Percentiles rank a stretch among this genome's conserved stretches.
Evolutionary conservation across 2,113 vertebrate genomes (phyloP).

Genomic region (Hemicordylus capensis): DNA sequence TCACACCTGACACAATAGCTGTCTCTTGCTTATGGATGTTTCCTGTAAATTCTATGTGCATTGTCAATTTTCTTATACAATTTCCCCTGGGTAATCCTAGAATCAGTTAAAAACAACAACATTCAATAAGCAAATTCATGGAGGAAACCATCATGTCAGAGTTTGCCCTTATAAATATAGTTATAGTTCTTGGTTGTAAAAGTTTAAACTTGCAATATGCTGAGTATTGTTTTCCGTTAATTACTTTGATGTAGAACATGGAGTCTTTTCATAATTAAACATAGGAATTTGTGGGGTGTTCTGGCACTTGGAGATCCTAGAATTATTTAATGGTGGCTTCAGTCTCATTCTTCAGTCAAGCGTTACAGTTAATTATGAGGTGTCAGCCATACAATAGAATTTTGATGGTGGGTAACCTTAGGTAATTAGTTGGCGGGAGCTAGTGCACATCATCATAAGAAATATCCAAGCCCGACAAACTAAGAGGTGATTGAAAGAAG

Average conservation of each 20-base stretch:
- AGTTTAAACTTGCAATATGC: neutral
- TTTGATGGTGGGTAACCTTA: slow-evolving; percentile 9
- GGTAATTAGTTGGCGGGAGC: slow-evolving; percentile 14
- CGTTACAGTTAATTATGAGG: neutral
- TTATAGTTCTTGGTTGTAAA: slow-evolving; percentile 1
- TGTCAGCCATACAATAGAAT: neutral
- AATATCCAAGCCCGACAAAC: neutral
- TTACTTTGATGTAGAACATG: slow-evolving; percentile 8
- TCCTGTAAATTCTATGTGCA: too few species aligned
- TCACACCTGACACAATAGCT: too few species aligned
- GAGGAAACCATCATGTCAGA: neutral
- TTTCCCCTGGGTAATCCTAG: too few species aligned
- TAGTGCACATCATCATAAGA: neutral
- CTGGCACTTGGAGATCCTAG: neutral
- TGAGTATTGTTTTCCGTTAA: slow-evolving; percentile 25
- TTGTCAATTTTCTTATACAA: too few species aligned
- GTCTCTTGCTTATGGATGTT: too few species aligned
- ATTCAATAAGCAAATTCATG: too few species aligned
- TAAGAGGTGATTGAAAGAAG: neutral
- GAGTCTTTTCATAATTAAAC: slow-evolving; percentile 43
- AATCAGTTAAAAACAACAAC: too few species aligned
- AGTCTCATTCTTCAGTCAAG: neutral
- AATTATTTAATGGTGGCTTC: neutral
- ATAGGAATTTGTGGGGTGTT: neutral
- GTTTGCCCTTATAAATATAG: slow-evolving; percentile 1